Base-by-base conservation (phyloP, 2,888 invertebrate genomes). In the Cataglyphis albicans region DNA sequence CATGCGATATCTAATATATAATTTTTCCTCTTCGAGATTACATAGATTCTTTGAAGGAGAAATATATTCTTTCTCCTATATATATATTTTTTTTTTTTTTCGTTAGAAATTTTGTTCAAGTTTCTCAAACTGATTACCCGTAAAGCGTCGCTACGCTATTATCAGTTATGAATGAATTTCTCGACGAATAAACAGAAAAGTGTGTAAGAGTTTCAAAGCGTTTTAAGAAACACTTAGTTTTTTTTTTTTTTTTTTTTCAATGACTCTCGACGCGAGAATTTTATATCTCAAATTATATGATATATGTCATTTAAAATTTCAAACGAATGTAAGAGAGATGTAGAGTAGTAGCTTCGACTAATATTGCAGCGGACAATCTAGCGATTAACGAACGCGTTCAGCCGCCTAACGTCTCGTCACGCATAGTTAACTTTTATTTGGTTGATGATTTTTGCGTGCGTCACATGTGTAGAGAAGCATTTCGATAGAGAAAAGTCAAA, bases 351-450 rank as follows among this genome's bases (percentile, higher is more conserved):
- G 9, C 9, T 1, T 64, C 48, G 57, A 76, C 72, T 38, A 55
- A 41, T 38, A 68, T 67, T 52, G 61, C 64, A 18, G 21, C 21
- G 29, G 9, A 25, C 21, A 52, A 44, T 81, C 61, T 72, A 78
- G 48, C 64, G 78, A 81, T 78, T 64, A 65, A 52, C 38, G 63
- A 32, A 67, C 9, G 55, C 32, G 63, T 73, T 35, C 63, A 29
- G 32, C 57, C 72, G 63, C 48, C 63, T 72, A 72, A 70, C 63
- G 72, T 41, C 73, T 61, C 72, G 72, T 63, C 52, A 65, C n/a
- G 55, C 65, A 55, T 55, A 52, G 72, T 81, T 72, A 81, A 81
- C 48, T 63, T 73, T 48, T 63, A 48, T 52, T 72, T 38, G 52
- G 72, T 72, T 25, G 81, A 63, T 38, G 25, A 80, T 81, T 72